Percentiles rank a stretch among this genome's conserved stretches.
Conservation (phyloP, 2,888 invertebrate species). For the Phorcus lineatus region DNA sequence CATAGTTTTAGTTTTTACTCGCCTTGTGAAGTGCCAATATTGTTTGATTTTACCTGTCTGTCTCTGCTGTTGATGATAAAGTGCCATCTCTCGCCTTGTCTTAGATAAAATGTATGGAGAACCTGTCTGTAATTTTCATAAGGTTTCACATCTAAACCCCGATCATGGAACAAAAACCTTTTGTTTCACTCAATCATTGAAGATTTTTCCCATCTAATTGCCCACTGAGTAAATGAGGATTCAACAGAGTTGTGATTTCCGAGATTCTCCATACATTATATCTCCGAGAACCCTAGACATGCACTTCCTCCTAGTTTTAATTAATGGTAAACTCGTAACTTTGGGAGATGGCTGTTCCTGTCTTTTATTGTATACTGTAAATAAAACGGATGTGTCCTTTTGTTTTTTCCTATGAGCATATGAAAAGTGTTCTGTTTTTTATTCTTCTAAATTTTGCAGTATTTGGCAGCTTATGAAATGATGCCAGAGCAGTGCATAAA, state of each 20-base stretch:
- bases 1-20: too few relatives aligned
- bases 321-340: background rate
- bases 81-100: conserved; percentile 1
- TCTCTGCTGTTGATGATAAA: background rate
- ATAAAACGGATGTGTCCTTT: conserved; percentile 25
- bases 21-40: conserved; percentile 14
- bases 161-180: too few relatives aligned
- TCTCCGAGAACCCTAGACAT: background rate
- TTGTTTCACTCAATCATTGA: too few relatives aligned
- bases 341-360: conserved; percentile 28
- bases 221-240: too few relatives aligned
- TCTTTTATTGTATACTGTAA: conserved; percentile 29
- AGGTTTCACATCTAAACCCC: too few relatives aligned
- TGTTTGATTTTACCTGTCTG: conserved; percentile 12
- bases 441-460: too few relatives aligned
- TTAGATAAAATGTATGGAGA: too few relatives aligned
- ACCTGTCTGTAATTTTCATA: too few relatives aligned
- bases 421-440: background rate
- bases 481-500: too few relatives aligned
- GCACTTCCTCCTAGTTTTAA: background rate
- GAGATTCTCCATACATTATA: background rate
- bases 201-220: too few relatives aligned
- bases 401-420: conserved; percentile 17
- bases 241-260: too few relatives aligned
- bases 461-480: too few relatives aligned